Percentiles rank a stretch among this genome's conserved stretches.
These are phyloP conservation scores for Gasteruption jaculator DNA, from an alignment of 2,888 invertebrate species.

Conservation along the genomic window DNA sequence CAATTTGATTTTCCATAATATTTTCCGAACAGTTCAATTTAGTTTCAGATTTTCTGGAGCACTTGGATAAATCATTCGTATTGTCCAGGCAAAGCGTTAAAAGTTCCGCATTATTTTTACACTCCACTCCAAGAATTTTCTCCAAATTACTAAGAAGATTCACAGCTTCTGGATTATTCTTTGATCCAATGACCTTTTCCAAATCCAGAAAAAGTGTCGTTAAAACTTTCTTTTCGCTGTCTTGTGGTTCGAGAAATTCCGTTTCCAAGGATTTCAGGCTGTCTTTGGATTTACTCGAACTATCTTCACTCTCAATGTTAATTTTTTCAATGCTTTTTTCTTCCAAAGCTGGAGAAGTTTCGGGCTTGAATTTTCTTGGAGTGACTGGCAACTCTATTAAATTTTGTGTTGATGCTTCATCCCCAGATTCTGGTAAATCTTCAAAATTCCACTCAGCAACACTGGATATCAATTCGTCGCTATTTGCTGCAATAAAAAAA, in stretches of 20 bases:
- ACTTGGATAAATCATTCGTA: conserved; percentile 24
- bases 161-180: conserved; percentile 37
- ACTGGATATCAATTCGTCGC: conserved; percentile 35
- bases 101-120: conserved; percentile 37
- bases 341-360: not conserved
- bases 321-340: conserved; percentile 1
- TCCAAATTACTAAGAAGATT: conserved; percentile 41
- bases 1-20: conserved; percentile 17
- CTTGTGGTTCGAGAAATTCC: conserved; percentile 29
- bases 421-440: conserved; percentile 37
- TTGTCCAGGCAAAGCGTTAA: conserved; percentile 30
- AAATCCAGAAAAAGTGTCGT: conserved; percentile 38
- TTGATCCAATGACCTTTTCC: conserved; percentile 38
- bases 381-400: conserved; percentile 39
- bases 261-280: conserved; percentile 29
- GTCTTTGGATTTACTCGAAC: conserved; percentile 4
- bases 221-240: conserved; percentile 30
- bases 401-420: conserved; percentile 33
- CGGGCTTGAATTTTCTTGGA: conserved; percentile 19
- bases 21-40: conserved; percentile 17
- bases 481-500: conserved; percentile 18
- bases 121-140: conserved; percentile 37
- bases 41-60: conserved; percentile 12
- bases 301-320: conserved; percentile 1
- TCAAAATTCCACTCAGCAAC: conserved; percentile 35